phyloP scores from a whole-genome alignment of 2,888 invertebrate genomes.

The Calameuta idolon region DNA sequence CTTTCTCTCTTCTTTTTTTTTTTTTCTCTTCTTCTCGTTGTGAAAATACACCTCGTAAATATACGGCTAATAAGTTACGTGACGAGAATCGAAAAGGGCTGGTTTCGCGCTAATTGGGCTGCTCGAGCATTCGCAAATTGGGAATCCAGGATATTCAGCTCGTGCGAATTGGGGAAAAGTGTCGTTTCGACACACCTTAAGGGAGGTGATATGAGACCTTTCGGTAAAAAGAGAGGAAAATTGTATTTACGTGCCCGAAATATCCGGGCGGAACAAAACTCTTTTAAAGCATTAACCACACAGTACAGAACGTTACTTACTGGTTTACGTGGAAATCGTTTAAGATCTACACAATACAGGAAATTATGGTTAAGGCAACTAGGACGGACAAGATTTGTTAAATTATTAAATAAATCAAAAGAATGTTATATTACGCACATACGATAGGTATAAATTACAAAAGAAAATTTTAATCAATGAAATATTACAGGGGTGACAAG shows the following conservation, averaged over 20 bases:
- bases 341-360: not conserved
- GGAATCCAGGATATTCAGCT: not conserved
- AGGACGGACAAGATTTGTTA: not conserved
- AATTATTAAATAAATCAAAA: not conserved
- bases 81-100: not conserved
- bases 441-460: not conserved
- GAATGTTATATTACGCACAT: not conserved
- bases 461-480: not conserved
- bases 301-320: not conserved
- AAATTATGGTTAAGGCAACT: not conserved
- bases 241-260: not conserved
- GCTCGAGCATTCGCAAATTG: not conserved
- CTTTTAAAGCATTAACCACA: not conserved
- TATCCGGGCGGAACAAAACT: not conserved
- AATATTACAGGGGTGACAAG: not conserved
- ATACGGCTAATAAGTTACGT: constrained; percentile 46
- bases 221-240: not conserved
- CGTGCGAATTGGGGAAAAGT: not conserved
- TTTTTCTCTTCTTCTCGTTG: constrained; percentile 24
- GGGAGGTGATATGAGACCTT: not conserved
- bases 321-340: not conserved
- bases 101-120: not conserved
- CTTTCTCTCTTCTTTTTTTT: not conserved
- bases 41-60: constrained; percentile 45
- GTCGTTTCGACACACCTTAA: not conserved